Evolutionary conservation across 2,113 vertebrate genomes (phyloP), one percentile per base, ranked within the genome.

Genomic region (Thryonomys swinderianus): DNA sequence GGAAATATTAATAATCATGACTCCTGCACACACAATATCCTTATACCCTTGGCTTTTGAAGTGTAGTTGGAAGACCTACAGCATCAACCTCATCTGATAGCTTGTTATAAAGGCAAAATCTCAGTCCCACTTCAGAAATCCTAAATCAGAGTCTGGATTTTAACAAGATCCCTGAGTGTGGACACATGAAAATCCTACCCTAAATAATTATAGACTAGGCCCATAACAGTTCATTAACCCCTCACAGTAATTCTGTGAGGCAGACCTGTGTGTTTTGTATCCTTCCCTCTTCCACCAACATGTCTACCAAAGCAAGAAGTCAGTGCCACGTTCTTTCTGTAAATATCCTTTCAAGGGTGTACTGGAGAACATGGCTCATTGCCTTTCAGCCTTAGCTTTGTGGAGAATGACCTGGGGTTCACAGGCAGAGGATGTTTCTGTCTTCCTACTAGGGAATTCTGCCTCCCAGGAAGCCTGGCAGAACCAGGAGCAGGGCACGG

Each of bases 11-110:
- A 48, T 23, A 34, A 4, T 74, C 6, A 13, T n/a, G 57, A n/a
- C 4, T 7, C 53, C 13, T 0, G 0, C 1, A 5, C 4, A 3
- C 20, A 40, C 34, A 78, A 12, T 48, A 10, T 53, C 85, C 66
- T 79, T 71, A 21, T 0, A 85, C 53, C 5, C 0, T 85, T 59
- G 7, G 13, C 40, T 14, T 6, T 71, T 18, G 4, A 57, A 25
- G 13, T 57, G 21, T 18, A 37, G 5, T 32, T 5, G 7, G 13
- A 80, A 40, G 16, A 62, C n/a, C 4, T 20, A 30, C 21, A 66
- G 18, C 13, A 3, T 27, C 1, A 34, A 1, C 59, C 6, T 71
- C 23, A 18, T 11, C 37, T 78, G 11, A 51, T 23, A 83, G 51
- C 59, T 53, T 76, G 7, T 45, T 80, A 80, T 40, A 85, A 76